Percentiles rank a stretch among this genome's conserved stretches.
Conservation (phyloP, 1,140 invertebrate species). For the Drosophila pachea region DNA sequence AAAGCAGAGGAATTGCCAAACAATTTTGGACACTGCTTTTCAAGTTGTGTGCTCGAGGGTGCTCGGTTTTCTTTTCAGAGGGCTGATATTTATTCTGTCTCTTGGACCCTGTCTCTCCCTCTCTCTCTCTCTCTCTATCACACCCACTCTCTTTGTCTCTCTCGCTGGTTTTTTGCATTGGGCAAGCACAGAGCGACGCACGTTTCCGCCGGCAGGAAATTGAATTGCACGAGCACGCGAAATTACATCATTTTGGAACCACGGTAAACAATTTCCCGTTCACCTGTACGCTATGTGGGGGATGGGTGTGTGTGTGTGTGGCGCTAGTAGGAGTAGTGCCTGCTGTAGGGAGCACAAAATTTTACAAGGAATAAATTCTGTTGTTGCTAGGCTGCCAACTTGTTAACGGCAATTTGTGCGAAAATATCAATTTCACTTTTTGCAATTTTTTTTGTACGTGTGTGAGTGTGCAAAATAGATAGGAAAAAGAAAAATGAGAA, state of each 20-base stretch:
- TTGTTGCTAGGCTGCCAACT: conserved; percentile 64
- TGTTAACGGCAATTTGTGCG: conserved; percentile 69
- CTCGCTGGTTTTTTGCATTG: conserved; percentile 31
- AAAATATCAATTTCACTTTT: conserved; percentile 75
- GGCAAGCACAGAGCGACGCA: conserved; percentile 80
- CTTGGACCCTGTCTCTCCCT: too few relatives aligned
- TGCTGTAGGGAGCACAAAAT: conserved; percentile 26
- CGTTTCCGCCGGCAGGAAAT: conserved; percentile 79
- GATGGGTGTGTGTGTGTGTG: background rate
- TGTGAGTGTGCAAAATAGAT: conserved; percentile 12
- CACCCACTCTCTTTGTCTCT: background rate
- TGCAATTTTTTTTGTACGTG: conserved; percentile 16
- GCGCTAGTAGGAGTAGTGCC: background rate
- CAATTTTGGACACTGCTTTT: conserved; percentile 53
- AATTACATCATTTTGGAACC: conserved; percentile 78
- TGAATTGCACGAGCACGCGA: conserved; percentile 78
- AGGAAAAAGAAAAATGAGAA: conserved; percentile 10
- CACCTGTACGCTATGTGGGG: conserved; percentile 35
- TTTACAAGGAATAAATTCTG: conserved; percentile 55
- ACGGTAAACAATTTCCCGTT: conserved; percentile 77
- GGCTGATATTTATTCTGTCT: conserved; percentile 14
- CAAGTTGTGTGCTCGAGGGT: conserved; percentile 24
- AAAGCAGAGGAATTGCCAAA: conserved; percentile 43
- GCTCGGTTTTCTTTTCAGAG: background rate
- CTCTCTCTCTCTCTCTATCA: too few relatives aligned